Conservation (phyloP, 2,113 vertebrate genomes). For the Ictalurus furcatus region DNA sequence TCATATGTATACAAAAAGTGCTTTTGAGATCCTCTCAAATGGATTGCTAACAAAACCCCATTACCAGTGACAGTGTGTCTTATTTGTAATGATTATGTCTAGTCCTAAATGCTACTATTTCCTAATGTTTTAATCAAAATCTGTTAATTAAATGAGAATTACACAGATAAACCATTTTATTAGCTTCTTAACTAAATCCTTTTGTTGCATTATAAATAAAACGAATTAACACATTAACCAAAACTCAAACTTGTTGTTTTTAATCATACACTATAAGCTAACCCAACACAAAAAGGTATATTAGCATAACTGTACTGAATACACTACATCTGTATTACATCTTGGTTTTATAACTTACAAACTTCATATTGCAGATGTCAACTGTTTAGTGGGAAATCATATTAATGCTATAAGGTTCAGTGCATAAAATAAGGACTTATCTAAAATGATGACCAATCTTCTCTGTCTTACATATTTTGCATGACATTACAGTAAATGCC, state of each 20-base stretch:
- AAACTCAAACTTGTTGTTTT: slow-evolving; percentile 22
- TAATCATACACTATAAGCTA: neutral
- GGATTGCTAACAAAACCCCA: slow-evolving; percentile 47
- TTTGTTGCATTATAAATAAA: neutral
- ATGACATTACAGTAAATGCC: slow-evolving; percentile 27
- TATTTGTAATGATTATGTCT: neutral
- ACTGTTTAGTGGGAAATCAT: slow-evolving; percentile 47
- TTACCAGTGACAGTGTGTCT: neutral
- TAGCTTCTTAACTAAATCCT: neutral
- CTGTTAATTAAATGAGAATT: slow-evolving; percentile 2
- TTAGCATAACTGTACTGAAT: slow-evolving; percentile 50
- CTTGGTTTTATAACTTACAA: slow-evolving; percentile 49
- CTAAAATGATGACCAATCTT: slow-evolving; percentile 49
- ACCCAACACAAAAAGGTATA: slow-evolving; percentile 25
- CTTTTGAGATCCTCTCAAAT: slow-evolving; percentile 45
- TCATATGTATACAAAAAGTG: slow-evolving; percentile 30
- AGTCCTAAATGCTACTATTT: neutral
- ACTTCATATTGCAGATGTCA: slow-evolving; percentile 57
- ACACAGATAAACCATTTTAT: neutral
- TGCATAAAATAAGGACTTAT: slow-evolving; percentile 56
- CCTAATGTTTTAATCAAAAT: slow-evolving; percentile 23
- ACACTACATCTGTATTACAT: slow-evolving; percentile 41
- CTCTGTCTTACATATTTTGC: slow-evolving; percentile 45
- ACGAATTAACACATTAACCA: neutral
- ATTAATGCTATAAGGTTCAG: slow-evolving; percentile 54